Evolutionary conservation across 2,113 vertebrate species (phyloP), one percentile per base, ranked within the genome.

Genomic region (Cyprichromis sp.): DNA sequence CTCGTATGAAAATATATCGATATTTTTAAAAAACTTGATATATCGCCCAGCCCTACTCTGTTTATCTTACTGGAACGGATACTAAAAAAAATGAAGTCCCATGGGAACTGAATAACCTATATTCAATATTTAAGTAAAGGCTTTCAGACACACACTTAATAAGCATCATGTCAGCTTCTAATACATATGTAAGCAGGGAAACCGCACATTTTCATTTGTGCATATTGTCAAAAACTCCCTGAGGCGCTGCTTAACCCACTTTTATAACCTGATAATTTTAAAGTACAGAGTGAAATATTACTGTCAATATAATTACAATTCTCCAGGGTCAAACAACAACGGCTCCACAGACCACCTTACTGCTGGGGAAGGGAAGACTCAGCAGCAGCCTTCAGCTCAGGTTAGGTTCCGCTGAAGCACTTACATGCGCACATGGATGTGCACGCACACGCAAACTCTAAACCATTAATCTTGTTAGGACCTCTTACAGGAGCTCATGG

Each of bases 391-490:
- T 80, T 83, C 24, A 78, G 86, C 31, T 87, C 24, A 84, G 40
- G 54, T 81, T 84, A 47, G 80, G 63, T 52, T 87, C 66, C 68
- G 55, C 40, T 6, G 12, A 50, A 85, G 88, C 88, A 54, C 80
- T 36, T 19, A 21, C 63, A 17, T 1, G 5, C 4, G 47, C 83
- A 66, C 86, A 66, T 38, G 34, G 61, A 38, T 10, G 34, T 66
- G 61, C 81, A 83, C 42, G 47, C 50, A 73, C 82, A 50, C 47
- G 52, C 59, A 83, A 57, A 66, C 36, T 87, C 82, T 89, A 95
- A 88, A 93, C 80, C 83, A 87, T 84, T 93, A 96, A 96, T 95
- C 95, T 90, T 83, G 86, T 95, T 94, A 94, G 86, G 71, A 85
- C 89, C 16, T 88, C 93, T 94, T 88, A 94, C 79, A 80, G 59